Evolutionary conservation across 2,888 invertebrate genomes (phyloP).

Genomic region (Drosophila ezoana): DNA sequence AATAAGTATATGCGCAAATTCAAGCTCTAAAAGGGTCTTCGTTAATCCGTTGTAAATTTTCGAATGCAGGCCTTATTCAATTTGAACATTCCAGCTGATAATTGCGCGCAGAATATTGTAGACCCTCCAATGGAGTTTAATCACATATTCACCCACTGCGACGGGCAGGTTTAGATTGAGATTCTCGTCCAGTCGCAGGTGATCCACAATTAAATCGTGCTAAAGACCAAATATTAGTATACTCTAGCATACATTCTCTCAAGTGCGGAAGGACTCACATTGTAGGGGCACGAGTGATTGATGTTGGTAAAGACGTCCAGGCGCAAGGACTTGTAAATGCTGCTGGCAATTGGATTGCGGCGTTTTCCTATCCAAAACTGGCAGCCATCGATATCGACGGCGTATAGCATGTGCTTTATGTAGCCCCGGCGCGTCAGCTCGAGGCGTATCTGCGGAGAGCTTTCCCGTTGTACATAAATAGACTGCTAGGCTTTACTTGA

Average conservation of each 20-base stretch:
- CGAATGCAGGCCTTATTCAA: no score
- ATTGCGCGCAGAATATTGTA: slow-evolving; percentile 6
- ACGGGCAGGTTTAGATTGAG: neutral
- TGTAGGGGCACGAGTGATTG: slow-evolving; percentile 17
- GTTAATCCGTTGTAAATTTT: no score
- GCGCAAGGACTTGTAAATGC: neutral
- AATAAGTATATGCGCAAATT: no score
- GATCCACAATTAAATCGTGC: neutral
- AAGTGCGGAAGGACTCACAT: neutral
- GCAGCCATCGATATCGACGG: neutral
- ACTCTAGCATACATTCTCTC: no score
- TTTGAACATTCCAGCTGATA: neutral
- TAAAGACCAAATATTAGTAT: neutral
- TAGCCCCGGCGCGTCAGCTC: neutral
- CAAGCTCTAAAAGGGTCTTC: no score
- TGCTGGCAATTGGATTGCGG: neutral
- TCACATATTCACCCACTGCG: neutral
- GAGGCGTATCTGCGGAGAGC: neutral
- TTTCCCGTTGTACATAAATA: neutral
- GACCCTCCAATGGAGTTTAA: neutral
- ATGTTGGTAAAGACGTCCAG: neutral
- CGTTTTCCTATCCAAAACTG: neutral
- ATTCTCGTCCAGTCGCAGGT: neutral
- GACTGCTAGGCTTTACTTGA: no score
- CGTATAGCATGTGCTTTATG: neutral